Evolutionary conservation across 2,797 vertebrate species (phyloP).

Genomic region (Hippoglossus hippoglossus): DNA sequence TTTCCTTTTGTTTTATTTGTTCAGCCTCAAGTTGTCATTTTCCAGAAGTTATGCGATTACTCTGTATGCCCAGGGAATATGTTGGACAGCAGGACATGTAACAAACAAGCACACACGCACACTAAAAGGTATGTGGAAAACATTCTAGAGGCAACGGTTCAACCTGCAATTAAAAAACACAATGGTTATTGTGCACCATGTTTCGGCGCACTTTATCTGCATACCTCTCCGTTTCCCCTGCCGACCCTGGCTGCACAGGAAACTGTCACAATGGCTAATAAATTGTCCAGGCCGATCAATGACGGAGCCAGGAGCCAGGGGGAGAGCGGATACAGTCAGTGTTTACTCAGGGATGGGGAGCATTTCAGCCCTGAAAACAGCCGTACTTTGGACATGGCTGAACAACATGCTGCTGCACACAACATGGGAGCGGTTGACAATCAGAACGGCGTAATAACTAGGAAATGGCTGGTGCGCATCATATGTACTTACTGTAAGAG

Average conservation of each 20-base stretch:
- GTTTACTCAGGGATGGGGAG: conserved; percentile 68
- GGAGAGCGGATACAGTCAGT: conserved; percentile 50
- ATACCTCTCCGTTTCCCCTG: conserved; percentile 80
- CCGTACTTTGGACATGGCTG: background rate
- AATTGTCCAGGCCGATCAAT: conserved; percentile 80
- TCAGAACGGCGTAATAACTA: conserved; percentile 36
- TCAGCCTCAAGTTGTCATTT: conserved; percentile 61
- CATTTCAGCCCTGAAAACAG: conserved; percentile 57
- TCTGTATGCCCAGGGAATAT: conserved; percentile 50
- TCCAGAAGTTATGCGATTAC: conserved; percentile 62
- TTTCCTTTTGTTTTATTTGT: conserved; percentile 71
- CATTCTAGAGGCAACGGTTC: conserved; percentile 73
- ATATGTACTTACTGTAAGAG: background rate
- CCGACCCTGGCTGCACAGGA: conserved; percentile 80
- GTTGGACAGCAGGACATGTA: conserved; percentile 38
- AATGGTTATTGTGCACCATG: conserved; percentile 83
- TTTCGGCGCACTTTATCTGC: conserved; percentile 80
- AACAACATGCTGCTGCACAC: conserved; percentile 15
- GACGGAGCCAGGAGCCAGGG: conserved; percentile 54
- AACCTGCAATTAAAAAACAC: conserved; percentile 83
- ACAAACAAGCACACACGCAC: conserved; percentile 54
- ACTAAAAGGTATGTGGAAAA: conserved; percentile 75
- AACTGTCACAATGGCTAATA: conserved; percentile 88
- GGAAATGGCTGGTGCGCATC: conserved; percentile 10
- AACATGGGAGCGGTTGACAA: conserved; percentile 9